Percentiles rank a stretch among this genome's conserved stretches.
These are phyloP conservation scores for Rattus rattus DNA, from an alignment of 2,113 vertebrate genomes.

Conservation along the genomic window DNA sequence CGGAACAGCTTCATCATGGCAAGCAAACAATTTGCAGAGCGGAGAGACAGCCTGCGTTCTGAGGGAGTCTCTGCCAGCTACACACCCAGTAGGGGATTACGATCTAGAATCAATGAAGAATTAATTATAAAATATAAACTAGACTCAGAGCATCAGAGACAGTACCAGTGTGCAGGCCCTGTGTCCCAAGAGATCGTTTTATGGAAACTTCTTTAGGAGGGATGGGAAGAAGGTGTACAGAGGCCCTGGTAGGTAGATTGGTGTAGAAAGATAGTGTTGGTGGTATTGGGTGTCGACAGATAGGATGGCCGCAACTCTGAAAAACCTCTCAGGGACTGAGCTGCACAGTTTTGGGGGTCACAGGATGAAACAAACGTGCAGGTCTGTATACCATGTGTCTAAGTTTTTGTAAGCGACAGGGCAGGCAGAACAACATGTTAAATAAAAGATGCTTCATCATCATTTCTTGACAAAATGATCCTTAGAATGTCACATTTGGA, in stretches of 20 bases:
- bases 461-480: slow-evolving; percentile 31
- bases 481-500: slow-evolving; percentile 44
- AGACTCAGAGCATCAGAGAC: too few species aligned
- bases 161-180: neutral
- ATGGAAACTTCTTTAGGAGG: neutral
- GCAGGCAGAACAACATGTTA: neutral
- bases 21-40: neutral
- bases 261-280: neutral
- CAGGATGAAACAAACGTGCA: neutral
- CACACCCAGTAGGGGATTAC: neutral
- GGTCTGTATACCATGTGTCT: neutral
- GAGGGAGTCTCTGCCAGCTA: neutral
- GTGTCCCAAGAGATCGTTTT: neutral
- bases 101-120: neutral
- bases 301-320: neutral
- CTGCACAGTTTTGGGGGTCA: neutral
- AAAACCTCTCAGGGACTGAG: neutral
- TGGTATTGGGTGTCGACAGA: neutral
- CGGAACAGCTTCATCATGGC: neutral
- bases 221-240: too few species aligned
- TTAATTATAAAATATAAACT: neutral
- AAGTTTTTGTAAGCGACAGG: neutral
- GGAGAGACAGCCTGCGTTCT: neutral
- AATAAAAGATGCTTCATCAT: slow-evolving; percentile 34
- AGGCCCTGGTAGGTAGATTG: neutral